Conservation (phyloP, 2,113 vertebrate species). For the Zingel zingel region DNA sequence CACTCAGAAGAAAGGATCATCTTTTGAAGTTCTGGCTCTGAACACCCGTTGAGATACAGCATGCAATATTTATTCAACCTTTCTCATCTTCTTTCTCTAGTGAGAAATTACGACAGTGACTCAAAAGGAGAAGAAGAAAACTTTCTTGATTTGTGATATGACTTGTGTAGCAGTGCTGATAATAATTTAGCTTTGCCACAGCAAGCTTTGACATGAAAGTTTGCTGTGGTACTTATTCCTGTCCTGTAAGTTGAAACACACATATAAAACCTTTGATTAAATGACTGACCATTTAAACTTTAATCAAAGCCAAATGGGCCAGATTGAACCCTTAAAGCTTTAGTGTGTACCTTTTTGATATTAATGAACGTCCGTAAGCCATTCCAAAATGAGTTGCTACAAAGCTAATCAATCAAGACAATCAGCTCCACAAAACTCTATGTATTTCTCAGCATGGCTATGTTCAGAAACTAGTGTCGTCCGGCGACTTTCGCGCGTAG, state of each 20-base stretch:
- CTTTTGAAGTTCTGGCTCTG: not conserved
- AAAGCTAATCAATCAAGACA: too few relatives aligned
- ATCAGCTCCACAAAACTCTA: too few relatives aligned
- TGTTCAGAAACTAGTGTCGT: too few relatives aligned
- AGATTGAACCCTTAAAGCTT: too few relatives aligned
- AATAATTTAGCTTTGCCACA: not conserved
- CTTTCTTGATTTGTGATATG: not conserved
- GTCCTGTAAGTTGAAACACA: not conserved
- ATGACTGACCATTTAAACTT: not conserved
- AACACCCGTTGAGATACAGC: slow-evolving; percentile 8
- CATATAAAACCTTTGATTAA: not conserved
- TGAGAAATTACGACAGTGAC: not conserved
- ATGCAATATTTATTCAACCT: slow-evolving; percentile 18
- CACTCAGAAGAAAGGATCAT: slow-evolving; percentile 2
- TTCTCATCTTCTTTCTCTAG: not conserved
- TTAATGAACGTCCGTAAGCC: too few relatives aligned
- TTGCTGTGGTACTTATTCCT: not conserved
- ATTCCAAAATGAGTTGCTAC: too few relatives aligned
- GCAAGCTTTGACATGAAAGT: not conserved
- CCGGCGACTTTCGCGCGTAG: too few relatives aligned
- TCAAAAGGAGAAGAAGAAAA: slow-evolving; percentile 13
- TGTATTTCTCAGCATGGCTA: too few relatives aligned
- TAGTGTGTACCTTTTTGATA: too few relatives aligned
- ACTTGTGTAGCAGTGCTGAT: not conserved
- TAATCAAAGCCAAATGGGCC: not conserved